These are phyloP conservation scores for Gobius niger DNA, from an alignment of 2,113 vertebrate species.

Conservation along the genomic window DNA sequence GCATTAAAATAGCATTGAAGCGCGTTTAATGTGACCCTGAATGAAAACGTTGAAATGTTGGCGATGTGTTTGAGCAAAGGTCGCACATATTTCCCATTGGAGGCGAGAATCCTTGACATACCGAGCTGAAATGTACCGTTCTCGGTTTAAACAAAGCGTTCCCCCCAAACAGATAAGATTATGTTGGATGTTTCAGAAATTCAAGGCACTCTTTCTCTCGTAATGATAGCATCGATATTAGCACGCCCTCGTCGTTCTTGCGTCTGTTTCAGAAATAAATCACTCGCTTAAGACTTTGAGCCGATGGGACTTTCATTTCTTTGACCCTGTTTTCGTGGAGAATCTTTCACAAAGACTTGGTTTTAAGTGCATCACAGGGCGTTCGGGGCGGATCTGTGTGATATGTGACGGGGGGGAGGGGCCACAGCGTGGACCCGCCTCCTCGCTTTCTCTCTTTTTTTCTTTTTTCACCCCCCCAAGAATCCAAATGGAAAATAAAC, in stretches of 20 bases:
- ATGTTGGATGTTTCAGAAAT: constrained; percentile 87
- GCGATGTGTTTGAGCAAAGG: too few relatives aligned
- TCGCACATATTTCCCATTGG: background rate
- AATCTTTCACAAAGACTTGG: constrained; percentile 83
- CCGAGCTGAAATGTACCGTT: background rate
- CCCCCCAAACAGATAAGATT: constrained; percentile 85
- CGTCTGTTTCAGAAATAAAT: constrained; percentile 67
- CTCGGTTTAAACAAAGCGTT: constrained; percentile 30
- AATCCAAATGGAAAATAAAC: too few relatives aligned
- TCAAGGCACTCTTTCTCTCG: constrained; percentile 95
- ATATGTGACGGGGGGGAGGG: constrained; percentile 98
- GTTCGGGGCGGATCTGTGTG: constrained; percentile 92
- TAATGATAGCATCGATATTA: constrained; percentile 86
- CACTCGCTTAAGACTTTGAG: constrained; percentile 73
- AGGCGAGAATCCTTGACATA: constrained; percentile 1
- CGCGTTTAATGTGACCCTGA: too few relatives aligned
- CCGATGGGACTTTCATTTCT: constrained; percentile 70
- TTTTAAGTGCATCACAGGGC: constrained; percentile 85
- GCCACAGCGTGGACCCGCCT: constrained; percentile 91
- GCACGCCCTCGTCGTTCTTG: constrained; percentile 66
- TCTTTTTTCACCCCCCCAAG: constrained; percentile 47
- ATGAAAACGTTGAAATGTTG: too few relatives aligned
- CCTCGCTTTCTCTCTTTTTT: constrained; percentile 71
- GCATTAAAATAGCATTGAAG: too few relatives aligned
- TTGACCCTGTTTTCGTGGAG: constrained; percentile 85